These are phyloP conservation scores for Euura lappo DNA, from an alignment of 1,140 invertebrate species.

Conservation along the genomic window DNA sequence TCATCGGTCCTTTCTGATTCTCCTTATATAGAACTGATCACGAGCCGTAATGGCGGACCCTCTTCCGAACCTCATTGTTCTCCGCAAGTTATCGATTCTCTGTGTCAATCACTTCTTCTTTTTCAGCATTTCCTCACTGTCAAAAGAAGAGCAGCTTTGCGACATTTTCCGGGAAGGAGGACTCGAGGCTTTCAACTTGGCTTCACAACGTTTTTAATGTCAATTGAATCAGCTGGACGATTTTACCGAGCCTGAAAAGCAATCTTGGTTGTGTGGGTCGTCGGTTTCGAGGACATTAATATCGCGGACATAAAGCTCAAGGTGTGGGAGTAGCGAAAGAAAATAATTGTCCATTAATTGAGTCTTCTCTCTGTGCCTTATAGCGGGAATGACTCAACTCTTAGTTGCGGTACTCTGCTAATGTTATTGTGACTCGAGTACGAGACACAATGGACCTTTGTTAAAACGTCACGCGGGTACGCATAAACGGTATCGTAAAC, in stretches of 20 bases:
- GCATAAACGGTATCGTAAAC: conserved; percentile 2
- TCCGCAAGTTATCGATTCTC: no score
- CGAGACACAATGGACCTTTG: conserved; percentile 3
- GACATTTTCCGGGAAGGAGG: no score
- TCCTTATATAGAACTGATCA: neutral
- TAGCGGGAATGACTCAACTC: no score
- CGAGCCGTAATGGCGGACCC: no score
- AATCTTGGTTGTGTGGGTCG: neutral
- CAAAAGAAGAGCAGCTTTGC: no score
- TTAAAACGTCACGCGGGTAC: neutral
- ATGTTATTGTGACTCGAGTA: neutral
- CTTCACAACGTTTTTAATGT: neutral
- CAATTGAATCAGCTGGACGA: neutral
- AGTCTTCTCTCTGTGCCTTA: no score
- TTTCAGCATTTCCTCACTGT: no score
- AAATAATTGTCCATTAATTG: no score
- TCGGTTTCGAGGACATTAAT: neutral
- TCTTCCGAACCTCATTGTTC: no score
- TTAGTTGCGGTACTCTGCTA: neutral
- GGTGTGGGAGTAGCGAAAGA: no score
- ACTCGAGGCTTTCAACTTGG: no score
- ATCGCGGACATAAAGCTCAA: neutral
- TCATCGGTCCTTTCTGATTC: conserved; percentile 1
- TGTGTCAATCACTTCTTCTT: no score
- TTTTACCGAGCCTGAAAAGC: neutral